Conservation (phyloP, 2,113 vertebrate species). For the Salvelinus namaycush region DNA sequence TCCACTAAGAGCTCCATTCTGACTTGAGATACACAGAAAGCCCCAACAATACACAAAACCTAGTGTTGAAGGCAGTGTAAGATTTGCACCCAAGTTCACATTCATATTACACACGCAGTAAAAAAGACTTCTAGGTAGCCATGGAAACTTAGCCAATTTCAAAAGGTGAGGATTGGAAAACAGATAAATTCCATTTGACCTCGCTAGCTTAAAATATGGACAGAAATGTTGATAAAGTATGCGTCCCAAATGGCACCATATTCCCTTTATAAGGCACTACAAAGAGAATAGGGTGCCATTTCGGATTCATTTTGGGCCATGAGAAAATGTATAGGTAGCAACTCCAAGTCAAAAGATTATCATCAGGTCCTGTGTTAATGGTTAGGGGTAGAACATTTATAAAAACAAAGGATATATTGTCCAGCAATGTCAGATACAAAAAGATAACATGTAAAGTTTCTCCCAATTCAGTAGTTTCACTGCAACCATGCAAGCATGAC, state of each 20-base stretch:
- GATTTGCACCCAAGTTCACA: not conserved
- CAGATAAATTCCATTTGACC: not conserved
- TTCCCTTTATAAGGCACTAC: no score
- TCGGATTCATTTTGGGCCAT: not conserved
- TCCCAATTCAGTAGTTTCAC: conserved; percentile 16
- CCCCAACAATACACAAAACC: not conserved
- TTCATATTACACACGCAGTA: conserved; percentile 20
- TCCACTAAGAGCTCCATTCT: not conserved
- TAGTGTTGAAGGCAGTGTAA: not conserved
- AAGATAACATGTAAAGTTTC: not conserved
- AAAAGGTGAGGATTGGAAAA: conserved; percentile 10
- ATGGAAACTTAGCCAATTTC: not conserved
- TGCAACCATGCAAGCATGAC: conserved; percentile 8
- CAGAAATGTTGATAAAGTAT: not conserved
- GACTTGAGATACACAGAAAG: not conserved
- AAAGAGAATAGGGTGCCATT: no score
- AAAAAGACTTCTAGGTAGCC: conserved; percentile 46
- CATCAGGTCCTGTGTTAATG: no score
- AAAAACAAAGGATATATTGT: conserved; percentile 14
- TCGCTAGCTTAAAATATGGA: not conserved
- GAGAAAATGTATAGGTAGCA: not conserved
- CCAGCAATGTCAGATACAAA: conserved; percentile 19
- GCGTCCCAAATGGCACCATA: no score
- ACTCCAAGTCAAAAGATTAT: not conserved
- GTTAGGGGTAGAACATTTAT: not conserved